phyloP scores from a whole-genome alignment of 1,140 invertebrate genomes.

The Drosophila eugracilis region DNA sequence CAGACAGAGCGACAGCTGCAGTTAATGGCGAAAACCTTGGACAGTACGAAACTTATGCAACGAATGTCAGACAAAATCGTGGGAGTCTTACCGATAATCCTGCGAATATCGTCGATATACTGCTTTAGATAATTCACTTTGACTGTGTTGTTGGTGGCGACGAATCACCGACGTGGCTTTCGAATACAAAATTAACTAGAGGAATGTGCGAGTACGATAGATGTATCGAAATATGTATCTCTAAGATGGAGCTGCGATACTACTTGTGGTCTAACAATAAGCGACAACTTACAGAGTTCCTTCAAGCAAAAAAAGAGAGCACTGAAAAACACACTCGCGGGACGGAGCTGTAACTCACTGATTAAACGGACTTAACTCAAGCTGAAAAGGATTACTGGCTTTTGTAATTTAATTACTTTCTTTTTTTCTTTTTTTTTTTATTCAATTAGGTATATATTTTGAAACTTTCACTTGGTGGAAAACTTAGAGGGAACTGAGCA shows the following conservation, averaged over 20 bases:
- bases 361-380: conserved; percentile 8
- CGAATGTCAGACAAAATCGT: conserved; percentile 12
- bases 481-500: conserved; percentile 52
- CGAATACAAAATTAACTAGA: conserved; percentile 9
- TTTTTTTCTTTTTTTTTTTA: no score
- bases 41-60: conserved; percentile 66
- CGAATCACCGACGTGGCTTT: conserved; percentile 46
- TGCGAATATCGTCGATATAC: conserved; percentile 85
- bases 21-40: conserved; percentile 61
- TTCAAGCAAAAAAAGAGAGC: conserved; percentile 33
- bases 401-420: not conserved
- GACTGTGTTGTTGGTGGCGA: conserved; percentile 66
- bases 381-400: not conserved
- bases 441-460: no score
- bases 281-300: conserved; percentile 54
- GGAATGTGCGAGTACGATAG: conserved; percentile 56
- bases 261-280: conserved; percentile 34
- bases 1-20: conserved; percentile 58
- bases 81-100: conserved; percentile 84
- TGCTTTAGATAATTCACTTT: conserved; percentile 85
- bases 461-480: conserved; percentile 13
- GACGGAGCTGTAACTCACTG: conserved; percentile 39
- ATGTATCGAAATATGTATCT: conserved; percentile 51
- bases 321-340: conserved; percentile 23
- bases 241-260: conserved; percentile 45